Percentiles rank a stretch among this genome's conserved stretches.
Evolutionary conservation across 64 coral and sea anemone genomes (phyloP).

Genomic region (Montipora sp.): DNA sequence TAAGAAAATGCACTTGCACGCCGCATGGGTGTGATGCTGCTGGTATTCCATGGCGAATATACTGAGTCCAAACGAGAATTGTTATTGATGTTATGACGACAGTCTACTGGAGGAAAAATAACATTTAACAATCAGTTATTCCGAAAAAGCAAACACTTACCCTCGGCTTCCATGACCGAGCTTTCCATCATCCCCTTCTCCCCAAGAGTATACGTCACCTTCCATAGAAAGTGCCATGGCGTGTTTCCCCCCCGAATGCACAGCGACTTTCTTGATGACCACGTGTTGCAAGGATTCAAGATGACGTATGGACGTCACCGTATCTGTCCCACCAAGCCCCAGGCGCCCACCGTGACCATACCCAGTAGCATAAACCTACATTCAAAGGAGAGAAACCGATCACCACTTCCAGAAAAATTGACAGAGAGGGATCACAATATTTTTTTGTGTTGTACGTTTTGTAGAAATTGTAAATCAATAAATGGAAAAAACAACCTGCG

Average conservation of each 20-base stretch:
- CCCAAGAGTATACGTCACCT: constrained; percentile 94
- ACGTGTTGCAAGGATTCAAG: constrained; percentile 95
- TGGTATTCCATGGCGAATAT: too few relatives aligned
- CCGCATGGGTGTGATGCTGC: too few relatives aligned
- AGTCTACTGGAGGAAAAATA: too few relatives aligned
- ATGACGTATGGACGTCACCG: constrained; percentile 81
- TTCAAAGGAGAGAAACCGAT: neutral
- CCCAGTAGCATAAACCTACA: constrained; percentile 92
- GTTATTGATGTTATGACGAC: too few relatives aligned
- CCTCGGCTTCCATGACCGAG: constrained; percentile 87
- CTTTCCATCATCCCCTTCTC: constrained; percentile 93
- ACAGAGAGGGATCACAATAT: neutral
- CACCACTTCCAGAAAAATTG: neutral
- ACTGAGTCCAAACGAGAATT: too few relatives aligned
- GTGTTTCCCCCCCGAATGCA: constrained; percentile 95
- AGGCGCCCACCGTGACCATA: constrained; percentile 95
- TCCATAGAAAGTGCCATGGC: constrained; percentile 83
- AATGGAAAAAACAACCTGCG: too few relatives aligned
- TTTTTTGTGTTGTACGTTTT: too few relatives aligned
- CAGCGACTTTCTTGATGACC: constrained; percentile 90
- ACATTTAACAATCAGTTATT: too few relatives aligned
- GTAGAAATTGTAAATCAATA: too few relatives aligned
- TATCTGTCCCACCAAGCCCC: constrained; percentile 95
- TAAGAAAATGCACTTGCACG: too few relatives aligned
- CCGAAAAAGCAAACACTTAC: constrained; percentile 33